phyloP scores from a whole-genome alignment of 1,140 invertebrate genomes.

The Drosophila tani region DNA sequence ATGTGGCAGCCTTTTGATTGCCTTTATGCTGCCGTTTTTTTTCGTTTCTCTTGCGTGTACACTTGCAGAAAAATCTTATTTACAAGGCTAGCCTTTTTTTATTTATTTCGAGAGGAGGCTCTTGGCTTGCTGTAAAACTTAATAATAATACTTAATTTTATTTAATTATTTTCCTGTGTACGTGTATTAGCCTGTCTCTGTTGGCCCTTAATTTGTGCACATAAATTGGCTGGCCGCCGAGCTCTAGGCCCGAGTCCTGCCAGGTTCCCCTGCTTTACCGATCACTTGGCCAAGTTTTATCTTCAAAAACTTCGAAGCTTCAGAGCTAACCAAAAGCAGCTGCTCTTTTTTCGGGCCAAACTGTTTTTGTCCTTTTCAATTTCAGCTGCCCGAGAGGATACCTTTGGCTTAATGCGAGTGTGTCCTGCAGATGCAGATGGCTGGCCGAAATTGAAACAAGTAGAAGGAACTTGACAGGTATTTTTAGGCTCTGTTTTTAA shows the following conservation, averaged over 20 bases:
- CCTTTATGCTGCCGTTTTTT: slow-evolving; percentile 53
- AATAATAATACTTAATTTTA: neutral
- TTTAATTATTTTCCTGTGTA: neutral
- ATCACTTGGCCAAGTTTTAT: slow-evolving; percentile 11
- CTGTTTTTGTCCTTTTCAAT: slow-evolving; percentile 8
- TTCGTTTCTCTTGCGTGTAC: neutral
- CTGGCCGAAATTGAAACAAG: slow-evolving; percentile 14
- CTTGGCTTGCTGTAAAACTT: too few species aligned
- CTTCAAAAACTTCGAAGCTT: neutral
- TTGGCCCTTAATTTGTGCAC: slow-evolving; percentile 69
- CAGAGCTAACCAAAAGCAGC: slow-evolving; percentile 11
- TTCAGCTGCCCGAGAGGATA: slow-evolving; percentile 34
- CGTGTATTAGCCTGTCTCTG: slow-evolving; percentile 1
- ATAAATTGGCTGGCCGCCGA: slow-evolving; percentile 61
- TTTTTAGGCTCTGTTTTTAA: neutral
- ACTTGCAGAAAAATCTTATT: neutral
- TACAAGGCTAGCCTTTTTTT: too few species aligned
- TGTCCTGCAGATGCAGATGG: slow-evolving; percentile 20
- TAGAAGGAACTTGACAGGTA: slow-evolving; percentile 2
- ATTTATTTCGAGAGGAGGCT: too few species aligned
- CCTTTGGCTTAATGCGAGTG: neutral
- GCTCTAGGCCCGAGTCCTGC: slow-evolving; percentile 37
- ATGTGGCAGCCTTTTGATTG: slow-evolving; percentile 75
- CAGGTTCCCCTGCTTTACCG: neutral
- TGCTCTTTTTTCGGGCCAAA: slow-evolving; percentile 18